Percentiles rank a stretch among this genome's conserved stretches.
Conservation (phyloP, 2,113 vertebrate genomes). For the Entelurus aequoreus region DNA sequence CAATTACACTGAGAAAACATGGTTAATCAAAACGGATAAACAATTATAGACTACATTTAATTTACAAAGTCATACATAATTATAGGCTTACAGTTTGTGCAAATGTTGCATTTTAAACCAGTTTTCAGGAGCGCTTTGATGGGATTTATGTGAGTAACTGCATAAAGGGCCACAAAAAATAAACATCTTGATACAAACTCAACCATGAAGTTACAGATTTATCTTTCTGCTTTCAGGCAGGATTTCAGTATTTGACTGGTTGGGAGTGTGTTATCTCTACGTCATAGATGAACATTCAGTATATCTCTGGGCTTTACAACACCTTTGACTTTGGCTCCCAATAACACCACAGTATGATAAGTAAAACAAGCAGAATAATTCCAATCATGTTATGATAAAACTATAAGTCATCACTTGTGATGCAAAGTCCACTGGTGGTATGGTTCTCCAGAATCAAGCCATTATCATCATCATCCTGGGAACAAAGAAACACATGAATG, state of each 20-base stretch:
- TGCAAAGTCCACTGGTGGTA: slow-evolving; percentile 25
- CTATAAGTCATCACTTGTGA: slow-evolving; percentile 61
- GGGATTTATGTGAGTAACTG: not conserved
- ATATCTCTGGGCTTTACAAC: not conserved
- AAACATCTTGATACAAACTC: not conserved
- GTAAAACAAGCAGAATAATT: not conserved
- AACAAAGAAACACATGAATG: slow-evolving; percentile 1
- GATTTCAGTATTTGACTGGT: too few species aligned
- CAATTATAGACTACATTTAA: not conserved
- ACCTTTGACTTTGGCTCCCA: not conserved
- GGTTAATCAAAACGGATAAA: not conserved
- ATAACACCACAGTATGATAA: not conserved
- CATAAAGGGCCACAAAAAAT: not conserved
- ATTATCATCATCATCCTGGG: slow-evolving; percentile 34
- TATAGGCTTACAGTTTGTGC: slow-evolving; percentile 1
- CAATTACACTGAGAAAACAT: not conserved
- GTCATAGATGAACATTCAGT: not conserved
- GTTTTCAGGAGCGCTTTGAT: not conserved
- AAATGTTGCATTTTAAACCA: slow-evolving; percentile 8
- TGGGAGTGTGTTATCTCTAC: too few species aligned
- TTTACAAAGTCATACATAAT: not conserved
- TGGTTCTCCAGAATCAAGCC: slow-evolving; percentile 41
- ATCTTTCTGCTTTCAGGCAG: not conserved
- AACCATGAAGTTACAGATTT: not conserved
- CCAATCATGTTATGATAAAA: not conserved